These are phyloP conservation scores for Hylaea fasciaria DNA, from an alignment of 2,888 invertebrate genomes.

Conservation along the genomic window DNA sequence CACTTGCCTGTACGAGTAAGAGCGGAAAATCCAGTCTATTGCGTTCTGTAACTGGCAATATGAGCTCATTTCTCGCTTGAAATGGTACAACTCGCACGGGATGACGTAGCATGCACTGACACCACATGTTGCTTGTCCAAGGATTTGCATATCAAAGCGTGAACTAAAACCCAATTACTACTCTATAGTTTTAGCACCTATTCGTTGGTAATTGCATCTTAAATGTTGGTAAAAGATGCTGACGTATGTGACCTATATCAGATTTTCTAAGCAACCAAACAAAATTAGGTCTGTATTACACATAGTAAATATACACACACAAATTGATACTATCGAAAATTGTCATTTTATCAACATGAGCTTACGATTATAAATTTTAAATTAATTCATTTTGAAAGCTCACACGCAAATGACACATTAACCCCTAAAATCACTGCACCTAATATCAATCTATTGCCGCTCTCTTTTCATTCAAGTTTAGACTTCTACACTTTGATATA, in stretches of 20 bases:
- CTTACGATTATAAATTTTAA: constrained; percentile 3
- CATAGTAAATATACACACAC: too few species aligned
- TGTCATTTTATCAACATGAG: too few species aligned
- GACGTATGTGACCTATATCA: too few species aligned
- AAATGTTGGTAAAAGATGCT: neutral
- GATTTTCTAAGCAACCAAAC: too few species aligned
- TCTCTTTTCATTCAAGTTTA: constrained; percentile 36
- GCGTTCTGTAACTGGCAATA: constrained; percentile 23
- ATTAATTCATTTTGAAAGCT: constrained; percentile 17
- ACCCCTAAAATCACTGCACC: constrained; percentile 52
- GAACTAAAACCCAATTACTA: constrained; percentile 17
- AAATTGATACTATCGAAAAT: too few species aligned
- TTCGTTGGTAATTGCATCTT: neutral
- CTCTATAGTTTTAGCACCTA: neutral
- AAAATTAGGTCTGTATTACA: too few species aligned
- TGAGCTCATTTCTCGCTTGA: constrained; percentile 41
- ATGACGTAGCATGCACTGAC: constrained; percentile 22
- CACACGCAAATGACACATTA: constrained; percentile 70
- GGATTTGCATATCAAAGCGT: constrained; percentile 35
- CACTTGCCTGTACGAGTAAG: too few species aligned
- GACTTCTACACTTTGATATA: constrained; percentile 21
- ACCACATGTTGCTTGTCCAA: constrained; percentile 37
- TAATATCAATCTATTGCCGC: constrained; percentile 38
- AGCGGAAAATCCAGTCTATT: constrained; percentile 15
- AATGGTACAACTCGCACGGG: constrained; percentile 23